These are phyloP conservation scores for Oenanthe melanoleuca DNA, from an alignment of 2,113 vertebrate genomes.

Conservation along the genomic window DNA sequence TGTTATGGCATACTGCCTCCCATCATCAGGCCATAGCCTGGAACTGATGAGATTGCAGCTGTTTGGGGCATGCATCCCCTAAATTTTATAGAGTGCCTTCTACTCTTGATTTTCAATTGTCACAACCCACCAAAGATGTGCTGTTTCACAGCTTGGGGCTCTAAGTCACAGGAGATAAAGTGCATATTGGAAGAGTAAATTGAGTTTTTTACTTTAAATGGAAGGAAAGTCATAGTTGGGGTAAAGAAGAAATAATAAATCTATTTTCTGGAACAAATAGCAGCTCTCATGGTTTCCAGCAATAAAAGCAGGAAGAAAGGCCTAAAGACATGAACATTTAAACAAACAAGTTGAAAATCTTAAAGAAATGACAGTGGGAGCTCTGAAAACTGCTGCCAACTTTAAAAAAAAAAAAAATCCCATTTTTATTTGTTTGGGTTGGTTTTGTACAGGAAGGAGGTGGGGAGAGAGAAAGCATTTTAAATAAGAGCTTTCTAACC, in stretches of 20 bases:
- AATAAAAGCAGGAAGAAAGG: constrained; percentile 23
- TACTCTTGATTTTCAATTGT: neutral
- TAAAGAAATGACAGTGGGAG: constrained; percentile 23
- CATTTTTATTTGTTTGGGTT: constrained; percentile 30
- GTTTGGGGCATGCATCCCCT: neutral
- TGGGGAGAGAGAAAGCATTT: neutral
- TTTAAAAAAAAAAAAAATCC: neutral
- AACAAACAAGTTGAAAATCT: constrained; percentile 48
- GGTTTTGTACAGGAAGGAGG: neutral
- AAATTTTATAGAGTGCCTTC: neutral
- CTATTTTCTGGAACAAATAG: constrained; percentile 36
- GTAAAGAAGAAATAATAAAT: constrained; percentile 46
- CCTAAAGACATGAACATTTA: constrained; percentile 34
- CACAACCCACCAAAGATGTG: neutral
- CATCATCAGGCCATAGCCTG: neutral
- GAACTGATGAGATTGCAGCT: neutral
- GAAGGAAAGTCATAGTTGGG: neutral
- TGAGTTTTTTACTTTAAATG: neutral
- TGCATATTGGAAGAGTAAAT: neutral
- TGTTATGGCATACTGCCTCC: neutral
- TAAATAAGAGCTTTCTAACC: neutral
- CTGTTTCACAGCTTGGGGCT: constrained; percentile 2
- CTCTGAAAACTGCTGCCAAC: neutral
- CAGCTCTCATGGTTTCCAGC: constrained; percentile 9
- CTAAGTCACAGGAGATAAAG: constrained; percentile 16